phyloP scores from a whole-genome alignment of 2,113 vertebrate genomes.

The Mormoops blainvillei region DNA sequence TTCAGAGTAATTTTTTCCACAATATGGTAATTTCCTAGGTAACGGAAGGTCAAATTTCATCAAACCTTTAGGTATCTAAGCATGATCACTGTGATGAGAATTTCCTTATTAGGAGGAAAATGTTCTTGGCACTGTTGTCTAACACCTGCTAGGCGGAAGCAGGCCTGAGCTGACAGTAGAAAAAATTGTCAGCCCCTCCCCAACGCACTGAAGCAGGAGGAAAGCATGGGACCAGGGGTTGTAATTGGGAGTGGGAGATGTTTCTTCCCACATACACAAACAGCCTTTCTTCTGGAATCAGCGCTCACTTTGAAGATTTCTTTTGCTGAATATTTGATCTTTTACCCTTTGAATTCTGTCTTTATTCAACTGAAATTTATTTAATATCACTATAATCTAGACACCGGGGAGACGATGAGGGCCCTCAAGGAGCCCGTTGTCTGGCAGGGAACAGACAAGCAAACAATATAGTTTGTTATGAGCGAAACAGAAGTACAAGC shows the following conservation, averaged over 20 bases:
- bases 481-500: not conserved
- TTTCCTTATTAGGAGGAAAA: not conserved
- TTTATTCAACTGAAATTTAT: not conserved
- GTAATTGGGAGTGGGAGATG: not conserved
- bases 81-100: not conserved
- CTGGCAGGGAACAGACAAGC: not conserved
- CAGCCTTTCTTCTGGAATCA: not conserved
- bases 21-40: not conserved
- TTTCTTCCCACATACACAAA: not conserved
- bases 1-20: not conserved
- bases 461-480: not conserved
- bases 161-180: not conserved
- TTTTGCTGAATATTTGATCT: slow-evolving; percentile 3
- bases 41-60: not conserved
- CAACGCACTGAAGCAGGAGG: not conserved
- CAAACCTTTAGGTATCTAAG: not conserved
- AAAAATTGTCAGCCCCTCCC: not conserved
- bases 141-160: not conserved
- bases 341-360: not conserved
- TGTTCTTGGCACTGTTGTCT: not conserved
- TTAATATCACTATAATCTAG: not conserved
- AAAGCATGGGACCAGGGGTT: not conserved
- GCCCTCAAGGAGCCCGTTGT: not conserved
- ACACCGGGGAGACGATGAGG: not conserved
- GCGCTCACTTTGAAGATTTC: not conserved